phyloP scores from a whole-genome alignment of 2,888 invertebrate species.

The Eilema griseolum region DNA sequence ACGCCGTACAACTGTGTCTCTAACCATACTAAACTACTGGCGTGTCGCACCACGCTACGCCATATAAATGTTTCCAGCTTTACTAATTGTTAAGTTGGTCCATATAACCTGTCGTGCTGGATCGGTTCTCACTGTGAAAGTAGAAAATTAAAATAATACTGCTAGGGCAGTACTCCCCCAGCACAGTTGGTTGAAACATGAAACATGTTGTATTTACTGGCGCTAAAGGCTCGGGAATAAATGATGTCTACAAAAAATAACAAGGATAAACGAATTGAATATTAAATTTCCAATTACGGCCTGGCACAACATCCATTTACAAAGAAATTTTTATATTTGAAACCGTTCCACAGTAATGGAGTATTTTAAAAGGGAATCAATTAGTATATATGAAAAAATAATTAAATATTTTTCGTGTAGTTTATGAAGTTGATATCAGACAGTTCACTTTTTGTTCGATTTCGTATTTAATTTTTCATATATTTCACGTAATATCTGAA shows the following conservation, averaged over 20 bases:
- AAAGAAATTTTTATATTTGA: conserved; percentile 34
- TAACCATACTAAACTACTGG: too few relatives aligned
- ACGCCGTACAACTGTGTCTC: too few relatives aligned
- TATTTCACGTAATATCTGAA: too few relatives aligned
- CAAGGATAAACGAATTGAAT: conserved; percentile 39
- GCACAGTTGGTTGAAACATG: conserved; percentile 1
- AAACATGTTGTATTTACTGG: conserved; percentile 14
- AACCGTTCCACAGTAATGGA: background rate
- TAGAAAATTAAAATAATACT: too few relatives aligned
- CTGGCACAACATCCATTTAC: conserved; percentile 28
- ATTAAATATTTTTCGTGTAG: background rate
- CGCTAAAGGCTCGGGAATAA: conserved; percentile 14
- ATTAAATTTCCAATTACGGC: conserved; percentile 43
- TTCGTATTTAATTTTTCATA: too few relatives aligned
- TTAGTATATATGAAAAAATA: background rate
- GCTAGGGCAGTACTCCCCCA: background rate
- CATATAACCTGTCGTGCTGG: too few relatives aligned
- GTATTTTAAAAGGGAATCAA: conserved; percentile 10
- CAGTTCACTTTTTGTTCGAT: too few relatives aligned
- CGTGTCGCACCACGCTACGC: too few relatives aligned
- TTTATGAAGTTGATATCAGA: background rate
- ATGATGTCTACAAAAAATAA: conserved; percentile 28
- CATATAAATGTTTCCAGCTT: too few relatives aligned
- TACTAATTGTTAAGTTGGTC: too few relatives aligned
- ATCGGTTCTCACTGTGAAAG: too few relatives aligned